These are phyloP conservation scores for Machaerirhynchus nigripectus DNA, from an alignment of 2,113 vertebrate species.

Conservation along the genomic window DNA sequence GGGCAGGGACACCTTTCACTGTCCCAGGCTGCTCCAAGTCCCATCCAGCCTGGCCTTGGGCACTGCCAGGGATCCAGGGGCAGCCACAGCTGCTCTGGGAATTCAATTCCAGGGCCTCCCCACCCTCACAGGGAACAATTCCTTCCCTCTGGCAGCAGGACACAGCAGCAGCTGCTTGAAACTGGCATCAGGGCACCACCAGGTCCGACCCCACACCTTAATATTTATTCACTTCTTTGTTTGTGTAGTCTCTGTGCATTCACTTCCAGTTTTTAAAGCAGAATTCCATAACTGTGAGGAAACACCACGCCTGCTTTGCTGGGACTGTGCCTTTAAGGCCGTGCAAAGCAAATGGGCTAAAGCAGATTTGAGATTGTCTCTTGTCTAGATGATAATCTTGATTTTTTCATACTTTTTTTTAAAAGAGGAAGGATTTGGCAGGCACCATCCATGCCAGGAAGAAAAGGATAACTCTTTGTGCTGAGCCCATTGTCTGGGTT, in stretches of 20 bases:
- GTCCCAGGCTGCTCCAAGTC: fast-evolving
- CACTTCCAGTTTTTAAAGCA: not conserved
- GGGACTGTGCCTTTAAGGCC: not conserved
- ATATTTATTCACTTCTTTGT: not conserved
- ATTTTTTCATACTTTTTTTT: not conserved
- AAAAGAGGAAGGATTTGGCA: not conserved
- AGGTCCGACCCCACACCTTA: fast-evolving
- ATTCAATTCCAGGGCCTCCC: fast-evolving
- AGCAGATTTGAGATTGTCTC: not conserved
- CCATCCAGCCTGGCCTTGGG: fast-evolving
- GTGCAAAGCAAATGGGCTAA: not conserved
- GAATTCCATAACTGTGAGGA: fast-evolving
- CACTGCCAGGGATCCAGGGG: not conserved
- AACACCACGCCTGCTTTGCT: fast-evolving
- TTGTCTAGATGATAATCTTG: not conserved
- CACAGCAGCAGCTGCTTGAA: not conserved
- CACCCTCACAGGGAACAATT: not conserved
- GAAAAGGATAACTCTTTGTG: not conserved
- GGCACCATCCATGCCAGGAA: not conserved
- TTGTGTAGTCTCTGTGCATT: not conserved
- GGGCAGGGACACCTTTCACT: not conserved
- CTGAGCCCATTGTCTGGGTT: not conserved
- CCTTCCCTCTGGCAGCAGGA: not conserved
- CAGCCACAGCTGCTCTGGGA: not conserved
- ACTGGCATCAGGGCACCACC: too few relatives aligned